A percentile compares a stretch with the other conserved stretches of the same genome.
Conservation (phyloP, 2,113 vertebrate species). For the Rhinopithecus roxellana region DNA sequence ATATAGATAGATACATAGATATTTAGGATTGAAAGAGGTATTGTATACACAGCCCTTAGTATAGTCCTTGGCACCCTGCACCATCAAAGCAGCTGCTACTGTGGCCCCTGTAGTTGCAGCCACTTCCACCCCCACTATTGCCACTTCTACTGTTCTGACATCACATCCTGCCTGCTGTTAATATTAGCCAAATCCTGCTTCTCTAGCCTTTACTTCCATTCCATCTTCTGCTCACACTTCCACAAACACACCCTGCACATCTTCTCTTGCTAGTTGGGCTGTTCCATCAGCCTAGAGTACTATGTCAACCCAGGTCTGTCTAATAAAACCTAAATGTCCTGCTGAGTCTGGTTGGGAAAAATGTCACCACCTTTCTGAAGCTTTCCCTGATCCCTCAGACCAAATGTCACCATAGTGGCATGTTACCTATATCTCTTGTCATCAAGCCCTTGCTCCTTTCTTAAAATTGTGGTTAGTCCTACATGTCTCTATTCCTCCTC, state of each 20-base stretch:
- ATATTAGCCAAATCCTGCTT: neutral
- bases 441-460: neutral
- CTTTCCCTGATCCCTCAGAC: neutral
- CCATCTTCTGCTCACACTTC: neutral
- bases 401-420: neutral
- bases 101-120: neutral
- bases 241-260: fast-evolving
- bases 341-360: neutral
- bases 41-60: fast-evolving
- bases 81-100: neutral
- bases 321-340: neutral
- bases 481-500: neutral
- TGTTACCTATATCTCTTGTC: neutral
- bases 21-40: neutral
- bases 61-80: fast-evolving
- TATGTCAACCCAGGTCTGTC: neutral
- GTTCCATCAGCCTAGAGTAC: neutral
- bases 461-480: neutral
- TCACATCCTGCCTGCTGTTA: fast-evolving
- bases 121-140: too few relatives aligned
- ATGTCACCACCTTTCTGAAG: neutral
- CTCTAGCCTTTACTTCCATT: neutral
- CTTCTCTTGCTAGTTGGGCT: neutral
- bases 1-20: neutral
- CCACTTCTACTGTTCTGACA: fast-evolving